Evolutionary conservation across 1,140 invertebrate genomes (phyloP), one percentile per base, ranked within the genome.

Genomic region (Hermetia illucens): DNA sequence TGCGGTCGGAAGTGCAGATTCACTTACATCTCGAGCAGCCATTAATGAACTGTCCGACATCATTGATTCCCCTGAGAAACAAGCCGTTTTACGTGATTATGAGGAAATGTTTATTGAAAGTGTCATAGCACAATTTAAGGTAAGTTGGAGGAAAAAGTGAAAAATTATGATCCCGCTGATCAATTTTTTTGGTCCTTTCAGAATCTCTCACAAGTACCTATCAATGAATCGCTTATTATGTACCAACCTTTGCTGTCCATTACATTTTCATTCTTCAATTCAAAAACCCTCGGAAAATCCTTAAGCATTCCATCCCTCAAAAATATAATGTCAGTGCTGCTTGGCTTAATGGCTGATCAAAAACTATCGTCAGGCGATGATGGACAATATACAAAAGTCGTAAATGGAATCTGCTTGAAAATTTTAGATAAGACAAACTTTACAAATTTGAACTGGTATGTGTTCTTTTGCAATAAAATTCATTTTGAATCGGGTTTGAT

Each of bases 141-240:
- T 40, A 34, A 27, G 8, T 58, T 10, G 20, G n/a, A 19, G 6
- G 13, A 32, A 6, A 4, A 19, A 6, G 13, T 25, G 20, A 13
- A 38, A 25, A 16, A 13, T 21, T n/a, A 9, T 9, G 5, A 0
- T n/a, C n/a, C n/a, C n/a, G n/a, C n/a, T n/a, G n/a, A n/a, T n/a
- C n/a, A n/a, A n/a, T 18, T 19, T 22, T 25, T 15, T 18, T 21
- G 8, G 8, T 27, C 24, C 40, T 10, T 61, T 52, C 34, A 69
- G 68, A 34, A 63, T 68, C 36, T 71, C 64, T 44, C 68, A 68
- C 12, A 80, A 84, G 38, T 89, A 79, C 53, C 74, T 75, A 44
- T 87, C 85, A 50, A 61, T 84, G 34, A 78, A 85, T 29, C 88
- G 83, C 62, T 93, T 79, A 59, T 72, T 82, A 44, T 95, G 76